Percentiles rank a stretch among this genome's conserved stretches.
These are phyloP conservation scores for Coleophora deauratella DNA, from an alignment of 2,888 invertebrate genomes.

Conservation along the genomic window DNA sequence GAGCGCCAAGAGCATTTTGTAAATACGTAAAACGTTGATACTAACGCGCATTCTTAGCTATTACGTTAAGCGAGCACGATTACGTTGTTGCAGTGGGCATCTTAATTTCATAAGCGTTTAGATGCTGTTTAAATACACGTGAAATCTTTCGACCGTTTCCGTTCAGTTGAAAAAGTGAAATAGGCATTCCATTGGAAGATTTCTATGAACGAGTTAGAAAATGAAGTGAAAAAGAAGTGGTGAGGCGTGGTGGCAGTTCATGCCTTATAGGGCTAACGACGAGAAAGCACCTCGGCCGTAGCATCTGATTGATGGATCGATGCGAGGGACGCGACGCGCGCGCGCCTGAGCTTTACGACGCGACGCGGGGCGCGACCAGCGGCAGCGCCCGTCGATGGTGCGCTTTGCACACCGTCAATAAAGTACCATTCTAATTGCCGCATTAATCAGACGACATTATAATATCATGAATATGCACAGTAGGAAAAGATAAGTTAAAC, in stretches of 20 bases:
- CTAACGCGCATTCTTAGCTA: slow-evolving; percentile 48
- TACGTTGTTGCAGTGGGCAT: slow-evolving; percentile 54
- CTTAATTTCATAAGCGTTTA: slow-evolving; percentile 55
- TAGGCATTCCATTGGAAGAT: slow-evolving; percentile 55
- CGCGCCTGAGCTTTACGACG: slow-evolving; percentile 1
- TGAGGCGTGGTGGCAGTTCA: slow-evolving; percentile 60
- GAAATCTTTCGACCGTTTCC: slow-evolving; percentile 50
- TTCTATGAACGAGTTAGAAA: slow-evolving; percentile 71
- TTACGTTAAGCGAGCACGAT: slow-evolving; percentile 58
- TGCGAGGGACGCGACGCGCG: slow-evolving; percentile 19
- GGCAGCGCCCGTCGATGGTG: slow-evolving; percentile 22
- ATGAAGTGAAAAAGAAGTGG: slow-evolving; percentile 68
- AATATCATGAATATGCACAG: slow-evolving; percentile 42
- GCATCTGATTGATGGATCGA: slow-evolving; percentile 63
- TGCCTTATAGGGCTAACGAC: slow-evolving; percentile 72
- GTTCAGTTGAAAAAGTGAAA: slow-evolving; percentile 57
- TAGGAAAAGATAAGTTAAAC: slow-evolving; percentile 36
- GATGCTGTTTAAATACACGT: slow-evolving; percentile 45
- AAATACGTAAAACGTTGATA: slow-evolving; percentile 56
- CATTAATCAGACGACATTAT: slow-evolving; percentile 34
- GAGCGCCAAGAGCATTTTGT: slow-evolving; percentile 52
- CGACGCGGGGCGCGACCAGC: slow-evolving; percentile 14
- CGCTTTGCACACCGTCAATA: slow-evolving; percentile 14
- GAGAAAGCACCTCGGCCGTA: slow-evolving; percentile 67
- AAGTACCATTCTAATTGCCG: slow-evolving; percentile 14